These are phyloP conservation scores for Lutraria rhynchaena DNA, from an alignment of 1,140 invertebrate genomes.

Conservation along the genomic window DNA sequence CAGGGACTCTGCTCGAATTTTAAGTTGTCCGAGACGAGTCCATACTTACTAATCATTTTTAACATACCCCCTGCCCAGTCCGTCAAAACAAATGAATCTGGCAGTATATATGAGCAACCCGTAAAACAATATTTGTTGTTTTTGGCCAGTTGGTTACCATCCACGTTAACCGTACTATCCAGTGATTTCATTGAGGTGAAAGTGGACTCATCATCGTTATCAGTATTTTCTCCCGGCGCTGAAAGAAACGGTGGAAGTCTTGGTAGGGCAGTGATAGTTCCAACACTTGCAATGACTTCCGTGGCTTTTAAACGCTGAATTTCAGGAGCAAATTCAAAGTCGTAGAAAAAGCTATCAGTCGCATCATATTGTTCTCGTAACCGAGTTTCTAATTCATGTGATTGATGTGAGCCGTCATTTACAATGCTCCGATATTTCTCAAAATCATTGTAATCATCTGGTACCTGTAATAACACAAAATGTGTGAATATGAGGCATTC, in stretches of 20 bases:
- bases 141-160: background rate
- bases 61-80: constrained; percentile 35
- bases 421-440: constrained; percentile 32
- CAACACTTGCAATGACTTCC: constrained; percentile 2
- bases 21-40: constrained; percentile 26
- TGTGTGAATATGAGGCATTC: too few species aligned
- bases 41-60: constrained; percentile 26
- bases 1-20: constrained; percentile 42
- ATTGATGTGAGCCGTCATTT: background rate
- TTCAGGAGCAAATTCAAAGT: background rate
- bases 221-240: background rate
- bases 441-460: constrained; percentile 32
- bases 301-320: background rate
- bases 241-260: constrained; percentile 49
- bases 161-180: constrained; percentile 4
- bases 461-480: constrained; percentile 37
- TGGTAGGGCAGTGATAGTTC: background rate
- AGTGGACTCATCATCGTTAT: background rate
- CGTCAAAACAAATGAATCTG: constrained; percentile 20
- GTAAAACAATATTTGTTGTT: constrained; percentile 29
- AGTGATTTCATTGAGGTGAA: constrained; percentile 16
- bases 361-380: background rate
- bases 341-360: background rate
- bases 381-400: background rate
- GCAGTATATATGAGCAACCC: constrained; percentile 33